Percentiles rank a stretch among this genome's conserved stretches.
These are phyloP conservation scores for Candidula unifasciata DNA, from an alignment of 2,888 invertebrate genomes.

Conservation along the genomic window DNA sequence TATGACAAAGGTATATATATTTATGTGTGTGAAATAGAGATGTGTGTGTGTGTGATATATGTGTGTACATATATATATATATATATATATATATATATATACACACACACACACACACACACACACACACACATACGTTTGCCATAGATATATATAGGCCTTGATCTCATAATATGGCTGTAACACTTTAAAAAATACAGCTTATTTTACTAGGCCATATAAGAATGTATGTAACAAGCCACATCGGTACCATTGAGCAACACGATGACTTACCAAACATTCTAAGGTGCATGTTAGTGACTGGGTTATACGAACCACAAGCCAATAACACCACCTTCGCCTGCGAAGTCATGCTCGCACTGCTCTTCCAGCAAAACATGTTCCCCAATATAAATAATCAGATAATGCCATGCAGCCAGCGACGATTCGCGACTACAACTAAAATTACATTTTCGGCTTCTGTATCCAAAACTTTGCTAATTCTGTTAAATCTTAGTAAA, in stretches of 20 bases:
- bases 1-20: too few relatives aligned
- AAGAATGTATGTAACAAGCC: not conserved
- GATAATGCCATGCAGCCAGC: not conserved
- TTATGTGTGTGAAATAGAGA: too few relatives aligned
- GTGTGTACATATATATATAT: not conserved
- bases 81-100: conserved; percentile 1
- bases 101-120: not conserved
- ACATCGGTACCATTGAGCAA: not conserved
- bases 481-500: too few relatives aligned
- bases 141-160: too few relatives aligned
- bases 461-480: too few relatives aligned
- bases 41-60: too few relatives aligned
- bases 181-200: not conserved
- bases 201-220: not conserved
- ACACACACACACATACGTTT: not conserved
- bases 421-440: not conserved
- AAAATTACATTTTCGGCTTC: too few relatives aligned
- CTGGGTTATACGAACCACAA: conserved; percentile 97
- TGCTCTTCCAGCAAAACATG: conserved; percentile 38
- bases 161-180: too few relatives aligned
- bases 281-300: conserved; percentile 96
- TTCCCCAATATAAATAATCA: conserved; percentile 3
- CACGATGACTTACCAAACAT: conserved; percentile 89
- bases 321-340: conserved; percentile 84
- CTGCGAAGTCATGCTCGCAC: conserved; percentile 59